Conservation (phyloP, 2,113 vertebrate species). For the Electrona antarctica region DNA sequence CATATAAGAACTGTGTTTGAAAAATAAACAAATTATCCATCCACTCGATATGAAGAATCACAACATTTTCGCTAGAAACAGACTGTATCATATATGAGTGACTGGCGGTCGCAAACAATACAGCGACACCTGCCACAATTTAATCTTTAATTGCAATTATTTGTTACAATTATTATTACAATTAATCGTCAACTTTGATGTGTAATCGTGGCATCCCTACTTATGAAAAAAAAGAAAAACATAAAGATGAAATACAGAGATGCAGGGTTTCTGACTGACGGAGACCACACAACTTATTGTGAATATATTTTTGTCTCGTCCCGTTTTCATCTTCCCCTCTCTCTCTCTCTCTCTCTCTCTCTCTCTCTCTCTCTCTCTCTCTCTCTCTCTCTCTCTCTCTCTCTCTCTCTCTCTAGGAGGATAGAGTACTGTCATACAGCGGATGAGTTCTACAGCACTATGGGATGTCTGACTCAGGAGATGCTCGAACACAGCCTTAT, state of each 20-base stretch:
- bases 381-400: neutral
- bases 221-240: neutral
- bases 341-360: neutral
- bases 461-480: conserved; percentile 95
- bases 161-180: too few relatives aligned
- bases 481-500: conserved; percentile 93
- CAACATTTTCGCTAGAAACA: too few relatives aligned
- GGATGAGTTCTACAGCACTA: conserved; percentile 96
- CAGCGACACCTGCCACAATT: too few relatives aligned
- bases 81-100: too few relatives aligned
- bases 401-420: conserved; percentile 75
- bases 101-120: too few relatives aligned
- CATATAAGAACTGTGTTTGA: too few relatives aligned
- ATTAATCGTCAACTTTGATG: too few relatives aligned
- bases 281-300: neutral
- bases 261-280: neutral
- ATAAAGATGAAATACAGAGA: neutral
- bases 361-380: neutral
- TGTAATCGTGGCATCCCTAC: too few relatives aligned
- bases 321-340: neutral
- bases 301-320: neutral
- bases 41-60: too few relatives aligned
- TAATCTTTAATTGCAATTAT: too few relatives aligned
- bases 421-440: conserved; percentile 94
- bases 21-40: too few relatives aligned